Percentiles rank a stretch among this genome's conserved stretches.
These are phyloP conservation scores for Staurois parvus DNA, from an alignment of 2,797 vertebrate species.

Conservation along the genomic window DNA sequence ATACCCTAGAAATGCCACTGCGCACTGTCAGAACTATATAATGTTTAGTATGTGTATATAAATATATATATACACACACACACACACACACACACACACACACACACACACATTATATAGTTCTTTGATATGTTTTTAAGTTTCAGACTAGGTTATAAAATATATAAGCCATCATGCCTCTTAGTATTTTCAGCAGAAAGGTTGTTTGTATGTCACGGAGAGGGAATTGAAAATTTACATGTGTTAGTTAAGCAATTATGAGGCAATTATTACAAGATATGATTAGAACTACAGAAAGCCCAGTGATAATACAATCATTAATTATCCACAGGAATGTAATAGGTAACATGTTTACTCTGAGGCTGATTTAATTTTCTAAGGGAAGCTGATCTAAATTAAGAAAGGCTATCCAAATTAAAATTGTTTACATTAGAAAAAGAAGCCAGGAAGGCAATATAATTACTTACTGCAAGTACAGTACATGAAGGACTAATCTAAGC, in stretches of 20 bases:
- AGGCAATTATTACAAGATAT: conserved; percentile 61
- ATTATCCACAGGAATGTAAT: conserved; percentile 53
- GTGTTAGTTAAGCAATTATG: conserved; percentile 58
- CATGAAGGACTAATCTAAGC: conserved; percentile 28
- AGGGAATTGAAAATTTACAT: conserved; percentile 54
- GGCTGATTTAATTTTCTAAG: conserved; percentile 55
- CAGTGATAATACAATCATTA: conserved; percentile 59
- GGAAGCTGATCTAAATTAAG: conserved; percentile 54
- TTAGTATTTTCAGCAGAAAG: conserved; percentile 43
- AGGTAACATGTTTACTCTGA: conserved; percentile 60
- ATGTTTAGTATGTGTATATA: too few relatives aligned
- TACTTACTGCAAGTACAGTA: conserved; percentile 36
- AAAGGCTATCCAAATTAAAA: conserved; percentile 49
- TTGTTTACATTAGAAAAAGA: conserved; percentile 51
- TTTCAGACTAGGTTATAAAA: not conserved
- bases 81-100: too few relatives aligned
- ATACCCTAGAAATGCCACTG: too few relatives aligned
- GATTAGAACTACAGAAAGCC: conserved; percentile 58
- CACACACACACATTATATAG: not conserved
- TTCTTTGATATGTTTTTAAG: not conserved
- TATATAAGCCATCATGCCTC: not conserved
- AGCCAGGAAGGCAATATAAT: conserved; percentile 19
- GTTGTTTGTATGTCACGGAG: conserved; percentile 45
- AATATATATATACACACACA: too few relatives aligned
- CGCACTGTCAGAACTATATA: too few relatives aligned